phyloP scores from a whole-genome alignment of 2,888 invertebrate genomes.

The Cerastis rubricosa region DNA sequence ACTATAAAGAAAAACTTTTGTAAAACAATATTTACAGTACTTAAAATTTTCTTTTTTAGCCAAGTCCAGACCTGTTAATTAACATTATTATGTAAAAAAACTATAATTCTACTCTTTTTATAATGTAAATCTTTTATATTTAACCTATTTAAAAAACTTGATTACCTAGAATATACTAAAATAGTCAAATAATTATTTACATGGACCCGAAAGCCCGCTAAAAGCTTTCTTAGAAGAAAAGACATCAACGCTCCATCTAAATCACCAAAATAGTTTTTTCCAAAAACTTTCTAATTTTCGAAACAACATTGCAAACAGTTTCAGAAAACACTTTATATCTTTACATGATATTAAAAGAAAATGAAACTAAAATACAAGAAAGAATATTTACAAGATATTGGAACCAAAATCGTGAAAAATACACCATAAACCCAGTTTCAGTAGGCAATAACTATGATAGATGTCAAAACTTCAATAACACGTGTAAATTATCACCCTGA shows the following conservation, averaged over 20 bases:
- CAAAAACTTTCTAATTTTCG: neutral
- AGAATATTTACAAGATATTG: slow-evolving; percentile 21
- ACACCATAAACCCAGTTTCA: slow-evolving; percentile 33
- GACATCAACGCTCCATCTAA: slow-evolving; percentile 74
- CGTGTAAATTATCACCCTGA: slow-evolving; percentile 72
- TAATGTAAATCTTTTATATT: fast-evolving
- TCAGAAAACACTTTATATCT: neutral
- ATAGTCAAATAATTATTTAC: neutral
- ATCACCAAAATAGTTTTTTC: slow-evolving; percentile 10
- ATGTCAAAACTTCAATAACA: slow-evolving; percentile 65
- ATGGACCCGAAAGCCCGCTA: neutral
- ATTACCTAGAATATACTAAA: neutral
- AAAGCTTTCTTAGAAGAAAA: slow-evolving; percentile 65
- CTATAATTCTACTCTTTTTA: neutral
- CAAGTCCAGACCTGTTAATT: neutral
- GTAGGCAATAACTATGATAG: slow-evolving; percentile 36
- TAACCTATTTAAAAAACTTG: neutral
- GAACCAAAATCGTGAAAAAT: slow-evolving; percentile 14
- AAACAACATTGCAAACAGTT: neutral
- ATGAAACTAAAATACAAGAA: neutral
- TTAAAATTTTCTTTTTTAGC: neutral
- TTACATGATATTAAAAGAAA: neutral
- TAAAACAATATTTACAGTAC: neutral
- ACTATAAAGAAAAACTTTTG: neutral
- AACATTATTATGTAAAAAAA: neutral